Base-by-base conservation (phyloP, 2,888 invertebrate species). In the Campaea margaritaria region DNA sequence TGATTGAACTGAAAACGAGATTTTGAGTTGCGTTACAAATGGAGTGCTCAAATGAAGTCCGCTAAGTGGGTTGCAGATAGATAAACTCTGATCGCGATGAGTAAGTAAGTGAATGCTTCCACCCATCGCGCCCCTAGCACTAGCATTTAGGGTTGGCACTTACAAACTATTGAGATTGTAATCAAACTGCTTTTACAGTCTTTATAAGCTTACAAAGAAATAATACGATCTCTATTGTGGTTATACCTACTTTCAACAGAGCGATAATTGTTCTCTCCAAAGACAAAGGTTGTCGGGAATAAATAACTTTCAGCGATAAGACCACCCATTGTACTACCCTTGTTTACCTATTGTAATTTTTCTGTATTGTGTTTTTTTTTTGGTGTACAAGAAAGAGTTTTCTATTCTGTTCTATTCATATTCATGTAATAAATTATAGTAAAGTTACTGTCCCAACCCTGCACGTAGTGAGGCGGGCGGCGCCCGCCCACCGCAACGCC, bases 401-500 rank as follows among this genome's bases (percentile, higher is more conserved):
- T n/a, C n/a, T n/a, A n/a, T n/a, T n/a, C n/a, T n/a, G n/a, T n/a
- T n/a, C n/a, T n/a, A n/a, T n/a, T n/a, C n/a, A n/a, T n/a, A n/a
- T n/a, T n/a, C n/a, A n/a, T n/a, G n/a, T n/a, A n/a, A n/a, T n/a
- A n/a, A 41, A 15, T 15, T 14, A 41, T 41, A 41, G 14, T 4
- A 28, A 45, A 28, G 4, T 3, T 27, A 27, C 2, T 7, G 7
- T 31, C 10, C 1, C 46, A 53, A 13, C 50, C 61, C 47, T 62
- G 16, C 27, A 11, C 43, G 58, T 45, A 70, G 63, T 63, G 68
- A 76, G 76, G 71, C 71, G 79, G 71, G 69, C 56, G 74, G 74
- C 72, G 77, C 75, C 80, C 83, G 85, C 85, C 88, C 84, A 82
- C 90, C 89, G 85, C 90, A 86, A 81, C 80, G 81, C 81, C 81